Percentiles rank a stretch among this genome's conserved stretches.
phyloP scores from a whole-genome alignment of 2,113 vertebrate species.

The Cricetomys ansorgei region DNA sequence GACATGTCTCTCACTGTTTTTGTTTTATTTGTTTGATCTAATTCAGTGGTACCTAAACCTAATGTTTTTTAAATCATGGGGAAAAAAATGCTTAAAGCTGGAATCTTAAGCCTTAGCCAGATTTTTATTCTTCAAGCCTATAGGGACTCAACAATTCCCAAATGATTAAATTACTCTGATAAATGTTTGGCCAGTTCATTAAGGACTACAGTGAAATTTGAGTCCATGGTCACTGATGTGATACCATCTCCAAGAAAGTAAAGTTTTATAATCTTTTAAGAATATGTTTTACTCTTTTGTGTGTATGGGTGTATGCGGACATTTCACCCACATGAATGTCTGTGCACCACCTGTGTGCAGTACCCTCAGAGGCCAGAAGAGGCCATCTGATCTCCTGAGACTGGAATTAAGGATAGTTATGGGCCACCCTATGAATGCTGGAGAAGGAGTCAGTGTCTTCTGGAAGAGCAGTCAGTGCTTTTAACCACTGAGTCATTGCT shows the following conservation, averaged over 20 bases:
- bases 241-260: not conserved
- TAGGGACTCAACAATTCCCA: not conserved
- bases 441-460: too few species aligned
- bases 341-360: fast-evolving
- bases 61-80: not conserved
- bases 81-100: not conserved
- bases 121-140: conserved; percentile 14
- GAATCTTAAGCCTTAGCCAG: not conserved
- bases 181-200: not conserved
- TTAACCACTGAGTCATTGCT: not conserved
- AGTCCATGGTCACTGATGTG: not conserved
- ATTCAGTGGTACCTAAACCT: not conserved
- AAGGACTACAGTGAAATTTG: not conserved
- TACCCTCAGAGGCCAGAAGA: not conserved
- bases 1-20: not conserved
- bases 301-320: not conserved
- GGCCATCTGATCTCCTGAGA: too few species aligned
- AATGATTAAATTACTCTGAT: not conserved
- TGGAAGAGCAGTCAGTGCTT: not conserved
- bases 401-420: not conserved
- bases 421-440: not conserved
- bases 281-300: not conserved
- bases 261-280: not conserved
- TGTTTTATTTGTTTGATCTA: not conserved
- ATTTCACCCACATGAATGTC: not conserved